Percentiles rank a stretch among this genome's conserved stretches.
Conservation (phyloP, 2,113 vertebrate species). For the Thinocorus orbignyianus region DNA sequence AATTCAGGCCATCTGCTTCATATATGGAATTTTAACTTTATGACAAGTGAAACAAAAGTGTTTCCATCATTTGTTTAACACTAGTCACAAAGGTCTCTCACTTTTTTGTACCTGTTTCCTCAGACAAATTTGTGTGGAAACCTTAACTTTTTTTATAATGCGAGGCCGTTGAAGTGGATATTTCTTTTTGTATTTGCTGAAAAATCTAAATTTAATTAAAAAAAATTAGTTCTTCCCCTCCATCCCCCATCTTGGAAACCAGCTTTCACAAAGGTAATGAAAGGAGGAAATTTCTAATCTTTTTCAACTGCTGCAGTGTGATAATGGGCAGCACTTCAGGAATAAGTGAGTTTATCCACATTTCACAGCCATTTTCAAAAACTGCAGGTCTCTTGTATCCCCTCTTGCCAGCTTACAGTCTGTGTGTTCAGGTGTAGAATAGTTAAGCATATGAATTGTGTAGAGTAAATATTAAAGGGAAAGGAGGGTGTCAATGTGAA, state of each 20-base stretch:
- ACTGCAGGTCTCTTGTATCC: neutral
- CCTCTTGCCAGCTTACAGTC: neutral
- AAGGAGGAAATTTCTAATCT: neutral
- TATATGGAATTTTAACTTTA: neutral
- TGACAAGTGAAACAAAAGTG: neutral
- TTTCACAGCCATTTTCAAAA: neutral
- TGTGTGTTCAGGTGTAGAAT: neutral
- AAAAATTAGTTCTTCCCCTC: neutral
- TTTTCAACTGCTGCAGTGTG: neutral
- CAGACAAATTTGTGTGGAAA: neutral
- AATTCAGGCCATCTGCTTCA: neutral
- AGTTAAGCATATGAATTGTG: neutral
- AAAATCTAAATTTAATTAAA: neutral
- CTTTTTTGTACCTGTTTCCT: neutral
- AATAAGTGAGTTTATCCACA: neutral
- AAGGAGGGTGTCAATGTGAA: neutral
- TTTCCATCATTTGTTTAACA: neutral
- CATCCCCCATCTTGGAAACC: neutral
- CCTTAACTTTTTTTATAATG: neutral
- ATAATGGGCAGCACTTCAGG: neutral
- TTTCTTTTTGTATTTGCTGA: neutral
- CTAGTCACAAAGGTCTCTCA: neutral
- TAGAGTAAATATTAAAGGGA: neutral
- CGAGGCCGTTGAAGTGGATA: neutral
- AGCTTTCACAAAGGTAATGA: neutral